Percentiles rank a stretch among this genome's conserved stretches.
Evolutionary conservation across 2,888 invertebrate species (phyloP).

Genomic region (Phortica magna): DNA sequence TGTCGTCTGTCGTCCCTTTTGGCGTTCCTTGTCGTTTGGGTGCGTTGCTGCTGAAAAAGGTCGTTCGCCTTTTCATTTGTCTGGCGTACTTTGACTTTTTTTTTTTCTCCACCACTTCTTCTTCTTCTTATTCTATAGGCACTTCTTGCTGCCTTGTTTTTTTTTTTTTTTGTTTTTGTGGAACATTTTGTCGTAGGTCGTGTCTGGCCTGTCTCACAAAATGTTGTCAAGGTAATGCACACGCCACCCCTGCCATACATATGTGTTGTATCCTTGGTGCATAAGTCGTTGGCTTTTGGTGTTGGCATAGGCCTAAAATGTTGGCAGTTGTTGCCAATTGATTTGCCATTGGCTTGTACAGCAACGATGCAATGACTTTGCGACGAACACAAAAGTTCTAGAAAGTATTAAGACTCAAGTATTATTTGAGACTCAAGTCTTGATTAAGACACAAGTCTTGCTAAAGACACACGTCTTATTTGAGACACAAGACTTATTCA

Average conservation of each 20-base stretch:
- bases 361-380: not conserved
- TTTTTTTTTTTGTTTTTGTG: constrained; percentile 47
- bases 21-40: not conserved
- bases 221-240: constrained; percentile 66
- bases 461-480: too few relatives aligned
- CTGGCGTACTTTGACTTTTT: constrained; percentile 52
- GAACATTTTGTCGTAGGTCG: constrained; percentile 74
- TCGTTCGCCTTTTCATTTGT: constrained; percentile 73
- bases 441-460: too few relatives aligned
- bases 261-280: not conserved
- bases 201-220: constrained; percentile 56
- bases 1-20: constrained; percentile 26
- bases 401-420: too few relatives aligned
- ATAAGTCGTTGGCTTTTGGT: not conserved
- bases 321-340: not conserved
- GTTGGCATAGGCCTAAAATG: constrained; percentile 19
- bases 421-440: too few relatives aligned
- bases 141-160: constrained; percentile 17
- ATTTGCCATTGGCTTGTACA: not conserved
- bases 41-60: constrained; percentile 63
- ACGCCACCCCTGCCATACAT: constrained; percentile 47
- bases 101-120: constrained; percentile 13
- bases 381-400: not conserved
- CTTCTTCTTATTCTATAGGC: constrained; percentile 10
- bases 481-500: too few relatives aligned